Evolutionary conservation across 2,797 vertebrate species (phyloP).

Genomic region (Myotis myotis): DNA sequence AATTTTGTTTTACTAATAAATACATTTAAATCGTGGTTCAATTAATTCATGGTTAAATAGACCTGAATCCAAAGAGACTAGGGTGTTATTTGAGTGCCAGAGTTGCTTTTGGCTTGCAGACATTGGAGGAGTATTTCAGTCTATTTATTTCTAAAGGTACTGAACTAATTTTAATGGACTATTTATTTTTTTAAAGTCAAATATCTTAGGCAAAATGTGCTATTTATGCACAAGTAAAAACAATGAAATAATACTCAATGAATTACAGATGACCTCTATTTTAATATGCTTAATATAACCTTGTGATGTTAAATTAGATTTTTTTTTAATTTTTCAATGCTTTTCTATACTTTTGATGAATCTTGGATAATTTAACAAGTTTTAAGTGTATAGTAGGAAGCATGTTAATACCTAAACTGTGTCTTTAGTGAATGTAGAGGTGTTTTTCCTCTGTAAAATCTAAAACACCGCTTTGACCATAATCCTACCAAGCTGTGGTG

Average conservation of each 20-base stretch:
- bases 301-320: constrained; percentile 5
- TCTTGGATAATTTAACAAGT: constrained; percentile 23
- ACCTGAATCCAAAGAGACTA: too few relatives aligned
- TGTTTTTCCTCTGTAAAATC: constrained; percentile 1
- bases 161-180: constrained; percentile 9
- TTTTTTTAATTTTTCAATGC: not conserved
- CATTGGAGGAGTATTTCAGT: not conserved
- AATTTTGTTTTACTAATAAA: constrained; percentile 41
- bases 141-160: constrained; percentile 26
- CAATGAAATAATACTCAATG: not conserved
- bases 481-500: not conserved
- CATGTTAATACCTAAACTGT: not conserved
- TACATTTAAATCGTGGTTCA: not conserved
- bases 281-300: not conserved
- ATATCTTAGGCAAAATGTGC: constrained; percentile 6
- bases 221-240: not conserved
- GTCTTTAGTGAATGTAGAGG: not conserved
- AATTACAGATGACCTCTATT: constrained; percentile 4
- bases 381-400: not conserved
- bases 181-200: constrained; percentile 20
- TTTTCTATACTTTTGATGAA: not conserved
- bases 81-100: not conserved
- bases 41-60: not conserved
- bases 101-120: not conserved
- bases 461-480: constrained; percentile 27